Evolutionary conservation across 2,888 invertebrate genomes (phyloP), one percentile per base, ranked within the genome.

Genomic region (Lasioglossum pauxillum): DNA sequence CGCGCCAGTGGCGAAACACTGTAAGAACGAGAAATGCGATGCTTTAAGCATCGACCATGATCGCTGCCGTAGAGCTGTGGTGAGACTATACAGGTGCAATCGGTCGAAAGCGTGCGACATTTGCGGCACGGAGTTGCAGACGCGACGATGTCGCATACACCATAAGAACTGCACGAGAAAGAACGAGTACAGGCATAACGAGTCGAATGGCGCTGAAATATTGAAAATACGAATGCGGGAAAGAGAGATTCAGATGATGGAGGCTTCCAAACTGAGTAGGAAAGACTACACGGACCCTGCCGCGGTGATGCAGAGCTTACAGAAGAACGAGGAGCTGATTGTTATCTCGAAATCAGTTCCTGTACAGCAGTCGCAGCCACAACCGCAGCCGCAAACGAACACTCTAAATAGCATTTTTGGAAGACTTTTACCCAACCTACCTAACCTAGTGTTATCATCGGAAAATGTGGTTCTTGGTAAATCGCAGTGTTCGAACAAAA

Each of bases 21-120:
- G 95, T 78, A 69, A 79, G 5, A 91, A 92, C 73, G 49, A 85
- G 5, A 72, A 81, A 10, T 93, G 93, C 73, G 93, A 93, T 27
- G 92, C 95, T 3, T 86, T 95, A 16, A 95, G 93, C 73, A 94
- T 95, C 69, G 95, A 95, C 76, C 94, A 95, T 78, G 87, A 95
- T 89, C 90, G 93, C 38, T 95, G 95, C 82, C 93, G 94, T 27
- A 90, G 93, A 78, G 92, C 89, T 27, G 57, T 86, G 19, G 81
- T 93, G 41, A 86, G 86, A 44, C 79, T 93, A 41, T 53, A 92
- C 53, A 89, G 87, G 16, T 92, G 82, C 73, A 93, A 93, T 71
- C 82, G 60, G 31, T 81, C 80, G 0, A 90, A 87, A 7, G 78
- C 75, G 27, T 95, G 95, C 69, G 95, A 95, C 77, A 93, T 95